Base-by-base conservation (phyloP, 2,888 invertebrate species). In the Pogonocherus hispidulus region DNA sequence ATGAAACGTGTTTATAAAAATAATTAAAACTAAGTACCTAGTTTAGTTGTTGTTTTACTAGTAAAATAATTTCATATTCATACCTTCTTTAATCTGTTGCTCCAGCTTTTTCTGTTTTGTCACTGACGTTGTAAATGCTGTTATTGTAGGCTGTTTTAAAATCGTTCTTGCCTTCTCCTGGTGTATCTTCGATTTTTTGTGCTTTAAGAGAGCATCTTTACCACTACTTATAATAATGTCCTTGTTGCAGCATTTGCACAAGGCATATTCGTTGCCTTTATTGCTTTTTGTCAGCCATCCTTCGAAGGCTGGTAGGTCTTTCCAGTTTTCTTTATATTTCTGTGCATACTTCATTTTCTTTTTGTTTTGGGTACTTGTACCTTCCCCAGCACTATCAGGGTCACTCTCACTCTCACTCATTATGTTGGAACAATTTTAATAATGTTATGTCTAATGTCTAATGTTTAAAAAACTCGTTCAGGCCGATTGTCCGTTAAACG, bases 261-360 rank as follows among this genome's bases (percentile, higher is more conserved):
- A 11, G 1, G 47, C 47, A 47, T 20, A 47, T 11, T 19, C 3
- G 1, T 47, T 9, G 1, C 47, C 19, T 47, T 47, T 47, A 19
- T 11, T 3, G 19, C 47, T 47, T 47, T 47, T 6, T 47, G 37
- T 56, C 2, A 56, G 18, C 56, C 56, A 56, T 4, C 37, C 37
- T 37, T 56, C 19, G 19, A 56, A 37, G 35, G 35, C 56, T 8
- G 37, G 16, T 4, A 35, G 8, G 3, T 19, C 19, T 41, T 56
- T 18, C 56, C 56, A 56, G 9, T 35, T 19, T 3, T 5, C 35
- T 56, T 41, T 41, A 56, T 37, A 56, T 37, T 37, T 37, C 23
- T 56, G 56, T 11, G 37, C 32, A 19, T 41, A 16, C 37, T 37
- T 56, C 6, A 14, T 35, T 37, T 18, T 37, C 35, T 56, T 56